phyloP scores from a whole-genome alignment of 30 jellyfish, hydroid and myxozoan species.

The Chrysaora quinquecirrha region DNA sequence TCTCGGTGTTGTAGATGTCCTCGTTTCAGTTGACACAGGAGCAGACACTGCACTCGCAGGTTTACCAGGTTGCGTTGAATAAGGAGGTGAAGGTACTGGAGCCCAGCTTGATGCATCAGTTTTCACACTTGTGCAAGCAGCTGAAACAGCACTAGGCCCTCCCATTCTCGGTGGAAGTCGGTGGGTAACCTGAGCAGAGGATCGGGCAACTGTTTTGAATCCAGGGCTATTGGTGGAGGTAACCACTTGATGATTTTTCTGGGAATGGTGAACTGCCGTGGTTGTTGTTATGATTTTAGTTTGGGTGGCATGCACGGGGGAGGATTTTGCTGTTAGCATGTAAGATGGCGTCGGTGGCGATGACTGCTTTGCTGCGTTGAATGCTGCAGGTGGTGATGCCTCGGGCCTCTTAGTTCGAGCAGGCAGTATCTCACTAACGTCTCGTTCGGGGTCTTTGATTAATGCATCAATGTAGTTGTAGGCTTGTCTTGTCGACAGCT shows the following conservation, averaged over 20 bases:
- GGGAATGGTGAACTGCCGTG: conserved; percentile 22
- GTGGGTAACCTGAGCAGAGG: conserved; percentile 28
- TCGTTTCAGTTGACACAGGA: not conserved
- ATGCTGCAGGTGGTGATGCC: conserved; percentile 17
- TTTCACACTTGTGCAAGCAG: conserved; percentile 19
- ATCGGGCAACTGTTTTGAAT: not conserved
- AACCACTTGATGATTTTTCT: conserved; percentile 9
- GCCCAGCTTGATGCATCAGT: conserved; percentile 63
- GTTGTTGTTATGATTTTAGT: not conserved
- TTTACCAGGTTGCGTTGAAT: not conserved
- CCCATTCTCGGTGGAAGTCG: conserved; percentile 81
- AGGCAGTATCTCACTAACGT: conserved; percentile 92
- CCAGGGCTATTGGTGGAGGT: not conserved
- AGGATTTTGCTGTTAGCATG: not conserved
- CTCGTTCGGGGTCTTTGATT: conserved; percentile 91
- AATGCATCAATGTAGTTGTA: conserved; percentile 87
- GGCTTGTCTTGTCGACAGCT: conserved; percentile 88
- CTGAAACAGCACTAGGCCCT: conserved; percentile 18
- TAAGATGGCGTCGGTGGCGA: conserved; percentile 13
- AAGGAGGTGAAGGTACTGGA: conserved; percentile 17
- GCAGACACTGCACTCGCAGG: not conserved
- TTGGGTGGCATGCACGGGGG: conserved; percentile 1
- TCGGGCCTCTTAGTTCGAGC: conserved; percentile 63
- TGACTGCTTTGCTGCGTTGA: conserved; percentile 33
- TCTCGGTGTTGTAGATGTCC: conserved; percentile 12